Conservation (phyloP, 1,140 invertebrate genomes). For the Bombus consobrinus region DNA sequence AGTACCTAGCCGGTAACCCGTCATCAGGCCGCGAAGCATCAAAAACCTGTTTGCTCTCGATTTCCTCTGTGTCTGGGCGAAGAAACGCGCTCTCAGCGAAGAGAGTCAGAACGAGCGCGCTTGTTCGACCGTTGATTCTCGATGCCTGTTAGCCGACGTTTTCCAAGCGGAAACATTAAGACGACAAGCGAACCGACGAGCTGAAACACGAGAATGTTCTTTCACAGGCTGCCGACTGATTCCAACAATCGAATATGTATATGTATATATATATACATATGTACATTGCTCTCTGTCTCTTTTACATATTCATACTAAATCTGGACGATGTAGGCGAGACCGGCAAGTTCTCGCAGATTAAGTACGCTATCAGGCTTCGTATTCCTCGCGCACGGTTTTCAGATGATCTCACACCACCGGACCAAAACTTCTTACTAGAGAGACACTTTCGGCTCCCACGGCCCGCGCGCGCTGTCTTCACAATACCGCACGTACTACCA, state of each 20-base stretch:
- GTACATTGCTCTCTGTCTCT: not conserved
- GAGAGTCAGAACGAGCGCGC: too few relatives aligned
- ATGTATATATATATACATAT: too few relatives aligned
- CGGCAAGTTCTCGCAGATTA: conserved; percentile 43
- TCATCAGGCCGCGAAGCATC: not conserved
- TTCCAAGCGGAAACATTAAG: conserved; percentile 12
- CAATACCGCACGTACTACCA: conserved; percentile 52
- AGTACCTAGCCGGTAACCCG: not conserved
- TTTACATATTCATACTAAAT: conserved; percentile 46
- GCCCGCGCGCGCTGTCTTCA: not conserved
- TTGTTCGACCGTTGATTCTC: not conserved
- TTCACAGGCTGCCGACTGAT: conserved; percentile 11
- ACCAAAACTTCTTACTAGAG: conserved; percentile 46
- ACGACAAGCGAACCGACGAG: not conserved
- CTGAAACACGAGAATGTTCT: not conserved
- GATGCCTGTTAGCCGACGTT: not conserved
- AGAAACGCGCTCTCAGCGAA: not conserved
- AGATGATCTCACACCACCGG: conserved; percentile 36
- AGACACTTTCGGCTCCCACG: conserved; percentile 40
- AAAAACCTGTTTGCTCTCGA: conserved; percentile 38
- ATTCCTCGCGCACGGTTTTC: conserved; percentile 30
- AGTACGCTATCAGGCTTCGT: conserved; percentile 38
- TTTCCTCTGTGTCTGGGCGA: not conserved
- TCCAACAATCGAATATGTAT: not conserved
- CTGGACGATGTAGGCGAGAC: not conserved